Base-by-base conservation (phyloP, 2,888 invertebrate genomes). In the Penaeus monodon region DNA sequence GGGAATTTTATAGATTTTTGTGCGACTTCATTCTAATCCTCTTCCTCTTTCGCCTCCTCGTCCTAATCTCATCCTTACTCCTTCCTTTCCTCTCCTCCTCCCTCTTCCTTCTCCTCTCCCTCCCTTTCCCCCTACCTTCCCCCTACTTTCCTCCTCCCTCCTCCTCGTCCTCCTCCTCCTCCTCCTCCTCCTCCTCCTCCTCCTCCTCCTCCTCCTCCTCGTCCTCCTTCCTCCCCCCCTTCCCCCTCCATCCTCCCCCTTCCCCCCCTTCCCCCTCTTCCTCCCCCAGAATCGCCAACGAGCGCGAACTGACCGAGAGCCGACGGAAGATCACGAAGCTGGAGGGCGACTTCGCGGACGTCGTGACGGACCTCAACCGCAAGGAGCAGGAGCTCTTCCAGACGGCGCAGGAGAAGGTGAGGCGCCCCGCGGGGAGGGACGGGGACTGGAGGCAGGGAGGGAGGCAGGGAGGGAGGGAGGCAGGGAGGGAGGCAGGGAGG, bases 321-420 rank as follows among this genome's bases (percentile, higher is more conserved):
- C 98, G 73, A 96, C 96, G 0, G 97, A 96, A 44, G 44, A 44
- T 44, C 44, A 44, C 44, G 44, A 44, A 44, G 44, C 44, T 44
- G 44, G 44, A 44, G 44, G 95, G 95, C 90, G 97, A 98, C 91
- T 97, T 97, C 92, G 95, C 95, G 1, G 98, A 98, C 91, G 94
- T 98, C 92, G 96, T 96, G 68, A 96, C 96, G 1, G 96, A 96
- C 91, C 93, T 98, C 86, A 96, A 97, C 10, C 97, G 97, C 92
- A 98, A 93, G 93, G 98, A 98, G 92, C 97, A 97, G 93, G 98
- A 98, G 92, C 93, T 97, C 90, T 98, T 98, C 93, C 94, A 96
- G 91, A 95, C 96, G 92, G 95, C 95, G 88, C 97, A 98, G 92
- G 98, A 98, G 93, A 96, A 97, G 93, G 98, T 98, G 93, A 98